Percentiles rank a stretch among this genome's conserved stretches.
Conservation (phyloP, 2,797 vertebrate species). For the Eospalax fontanierii region DNA sequence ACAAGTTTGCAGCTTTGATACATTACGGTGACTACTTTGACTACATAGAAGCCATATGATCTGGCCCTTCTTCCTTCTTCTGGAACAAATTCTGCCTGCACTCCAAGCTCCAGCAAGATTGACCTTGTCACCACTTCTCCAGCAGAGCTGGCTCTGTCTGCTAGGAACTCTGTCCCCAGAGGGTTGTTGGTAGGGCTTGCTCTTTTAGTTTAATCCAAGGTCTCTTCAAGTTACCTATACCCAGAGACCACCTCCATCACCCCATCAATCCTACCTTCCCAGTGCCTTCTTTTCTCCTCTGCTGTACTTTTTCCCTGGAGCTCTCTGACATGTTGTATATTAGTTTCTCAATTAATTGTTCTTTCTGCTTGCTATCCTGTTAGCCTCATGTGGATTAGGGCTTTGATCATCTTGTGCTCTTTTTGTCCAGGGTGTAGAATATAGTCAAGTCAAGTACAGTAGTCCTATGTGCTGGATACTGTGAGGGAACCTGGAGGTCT, state of each 20-base stretch:
- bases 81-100: not conserved
- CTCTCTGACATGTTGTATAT: not conserved
- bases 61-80: not conserved
- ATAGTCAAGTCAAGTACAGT: not conserved
- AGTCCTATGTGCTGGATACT: not conserved
- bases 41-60: not conserved
- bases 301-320: not conserved
- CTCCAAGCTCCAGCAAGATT: not conserved
- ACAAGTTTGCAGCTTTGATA: not conserved
- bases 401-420: constrained; percentile 2
- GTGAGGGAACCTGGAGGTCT: not conserved
- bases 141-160: not conserved
- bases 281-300: not conserved
- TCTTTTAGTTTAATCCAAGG: not conserved
- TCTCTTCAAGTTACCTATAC: not conserved
- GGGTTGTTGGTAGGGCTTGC: not conserved
- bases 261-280: accelerated
- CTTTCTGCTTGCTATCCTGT: not conserved
- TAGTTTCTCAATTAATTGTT: not conserved
- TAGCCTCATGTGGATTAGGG: not conserved
- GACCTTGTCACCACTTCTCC: not conserved
- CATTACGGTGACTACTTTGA: not conserved
- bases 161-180: not conserved
- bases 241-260: not conserved
- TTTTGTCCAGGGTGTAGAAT: not conserved